Percentiles rank a stretch among this genome's conserved stretches.
phyloP scores from a whole-genome alignment of 2,888 invertebrate genomes.

The Criorhina ranunculi region DNA sequence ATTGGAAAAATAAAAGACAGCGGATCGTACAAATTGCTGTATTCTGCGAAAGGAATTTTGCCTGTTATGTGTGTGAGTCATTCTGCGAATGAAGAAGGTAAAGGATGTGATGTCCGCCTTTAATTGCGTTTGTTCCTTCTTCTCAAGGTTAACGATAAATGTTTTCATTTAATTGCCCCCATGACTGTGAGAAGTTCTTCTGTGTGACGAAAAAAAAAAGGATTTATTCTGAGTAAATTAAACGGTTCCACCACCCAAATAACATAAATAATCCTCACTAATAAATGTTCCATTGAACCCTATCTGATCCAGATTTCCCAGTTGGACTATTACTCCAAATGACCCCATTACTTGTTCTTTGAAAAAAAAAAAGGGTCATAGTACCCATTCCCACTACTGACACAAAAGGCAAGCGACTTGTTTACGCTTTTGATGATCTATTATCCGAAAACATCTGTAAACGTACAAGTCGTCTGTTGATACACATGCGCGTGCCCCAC shows the following conservation, averaged over 20 bases:
- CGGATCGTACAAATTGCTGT: constrained; percentile 51
- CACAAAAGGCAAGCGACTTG: constrained; percentile 26
- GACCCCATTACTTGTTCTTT: constrained; percentile 6
- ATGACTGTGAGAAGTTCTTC: constrained; percentile 44
- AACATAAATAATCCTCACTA: constrained; percentile 10
- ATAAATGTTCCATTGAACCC: constrained; percentile 28
- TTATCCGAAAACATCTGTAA: constrained; percentile 46
- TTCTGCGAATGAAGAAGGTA: not conserved
- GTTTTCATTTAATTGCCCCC: constrained; percentile 53
- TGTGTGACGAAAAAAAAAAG: constrained; percentile 2
- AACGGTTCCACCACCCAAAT: not conserved
- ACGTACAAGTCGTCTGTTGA: constrained; percentile 8
- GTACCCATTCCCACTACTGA: constrained; percentile 11
- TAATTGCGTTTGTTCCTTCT: constrained; percentile 39
- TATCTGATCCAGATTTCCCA: constrained; percentile 17
- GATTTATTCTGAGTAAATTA: not conserved
- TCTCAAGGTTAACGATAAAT: constrained; percentile 48
- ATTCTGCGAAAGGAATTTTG: constrained; percentile 44
- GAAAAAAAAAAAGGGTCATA: constrained; percentile 26
- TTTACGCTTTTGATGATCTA: constrained; percentile 49
- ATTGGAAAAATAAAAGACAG: constrained; percentile 56
- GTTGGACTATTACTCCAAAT: constrained; percentile 7
- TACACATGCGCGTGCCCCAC: not conserved
- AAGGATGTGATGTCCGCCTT: constrained; percentile 37
- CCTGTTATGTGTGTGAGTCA: constrained; percentile 36